A percentile compares a stretch with the other conserved stretches of the same genome.
Conservation (phyloP, 2,888 invertebrate species). For the Fragum fragum region DNA sequence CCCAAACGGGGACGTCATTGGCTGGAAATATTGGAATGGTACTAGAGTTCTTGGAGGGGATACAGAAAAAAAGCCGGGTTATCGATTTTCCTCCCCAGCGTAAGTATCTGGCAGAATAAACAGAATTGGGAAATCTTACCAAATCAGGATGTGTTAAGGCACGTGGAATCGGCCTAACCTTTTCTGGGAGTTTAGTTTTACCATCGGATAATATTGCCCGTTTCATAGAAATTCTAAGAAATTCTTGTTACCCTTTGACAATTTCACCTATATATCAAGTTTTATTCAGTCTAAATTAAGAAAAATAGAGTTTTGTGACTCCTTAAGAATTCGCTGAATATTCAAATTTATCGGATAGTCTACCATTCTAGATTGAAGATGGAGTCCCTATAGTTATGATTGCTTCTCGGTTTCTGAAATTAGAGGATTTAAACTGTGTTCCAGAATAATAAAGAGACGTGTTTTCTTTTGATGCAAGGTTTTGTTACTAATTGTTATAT, state of each 20-base stretch:
- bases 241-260: background rate
- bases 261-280: background rate
- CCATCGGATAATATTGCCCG: background rate
- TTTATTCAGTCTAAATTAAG: background rate
- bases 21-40: slow-evolving; percentile 21
- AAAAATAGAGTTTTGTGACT: background rate
- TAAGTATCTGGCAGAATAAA: slow-evolving; percentile 46
- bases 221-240: too few species aligned
- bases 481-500: too few species aligned
- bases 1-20: slow-evolving; percentile 12
- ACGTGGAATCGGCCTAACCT: slow-evolving; percentile 19
- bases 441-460: too few species aligned
- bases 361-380: background rate
- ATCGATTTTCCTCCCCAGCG: slow-evolving; percentile 31
- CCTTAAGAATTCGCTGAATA: background rate
- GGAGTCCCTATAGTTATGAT: background rate
- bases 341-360: slow-evolving; percentile 1
- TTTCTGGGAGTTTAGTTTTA: background rate
- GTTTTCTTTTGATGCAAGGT: too few species aligned
- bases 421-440: too few species aligned
- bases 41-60: slow-evolving; percentile 13
- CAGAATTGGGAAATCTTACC: slow-evolving; percentile 50
- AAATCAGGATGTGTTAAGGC: slow-evolving; percentile 56
- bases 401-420: too few species aligned
- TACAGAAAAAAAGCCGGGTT: slow-evolving; percentile 26